Conservation (phyloP, 2,113 vertebrate genomes). For the Bujurquina vittata region DNA sequence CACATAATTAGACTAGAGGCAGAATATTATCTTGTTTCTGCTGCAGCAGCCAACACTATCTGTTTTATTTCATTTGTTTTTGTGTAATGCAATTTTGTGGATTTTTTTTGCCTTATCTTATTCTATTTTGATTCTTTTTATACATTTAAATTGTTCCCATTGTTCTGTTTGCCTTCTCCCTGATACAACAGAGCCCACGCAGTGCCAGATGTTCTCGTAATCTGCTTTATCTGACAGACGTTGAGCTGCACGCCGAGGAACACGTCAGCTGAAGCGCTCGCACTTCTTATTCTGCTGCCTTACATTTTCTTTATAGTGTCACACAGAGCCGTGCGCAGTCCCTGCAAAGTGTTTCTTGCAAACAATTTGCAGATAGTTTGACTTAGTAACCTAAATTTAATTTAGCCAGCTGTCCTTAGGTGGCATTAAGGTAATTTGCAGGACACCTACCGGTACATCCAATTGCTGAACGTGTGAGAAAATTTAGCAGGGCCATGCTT, state of each 20-base stretch:
- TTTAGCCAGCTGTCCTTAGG: not conserved
- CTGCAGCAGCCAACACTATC: not conserved
- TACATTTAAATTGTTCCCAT: constrained; percentile 9
- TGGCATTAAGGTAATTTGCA: constrained; percentile 2
- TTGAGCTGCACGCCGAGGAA: not conserved
- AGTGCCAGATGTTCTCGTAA: not conserved
- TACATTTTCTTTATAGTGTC: constrained; percentile 10
- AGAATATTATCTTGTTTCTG: not conserved
- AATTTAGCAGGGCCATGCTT: not conserved
- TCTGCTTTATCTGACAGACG: not conserved
- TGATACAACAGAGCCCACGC: not conserved
- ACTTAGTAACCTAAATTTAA: not conserved
- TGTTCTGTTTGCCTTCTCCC: not conserved
- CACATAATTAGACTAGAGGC: not conserved
- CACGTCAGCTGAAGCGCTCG: not conserved
- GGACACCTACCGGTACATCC: not conserved
- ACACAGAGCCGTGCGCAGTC: not conserved
- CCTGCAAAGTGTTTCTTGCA: not conserved
- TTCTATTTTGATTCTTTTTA: constrained; percentile 6
- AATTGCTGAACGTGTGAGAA: not conserved
- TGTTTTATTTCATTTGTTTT: not conserved
- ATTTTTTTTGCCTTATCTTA: not conserved
- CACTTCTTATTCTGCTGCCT: not conserved
- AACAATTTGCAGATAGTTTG: not conserved
- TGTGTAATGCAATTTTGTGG: not conserved